Percentiles rank a stretch among this genome's conserved stretches.
These are phyloP conservation scores for Spondyliosoma cantharus DNA, from an alignment of 2,797 vertebrate species.

Conservation along the genomic window DNA sequence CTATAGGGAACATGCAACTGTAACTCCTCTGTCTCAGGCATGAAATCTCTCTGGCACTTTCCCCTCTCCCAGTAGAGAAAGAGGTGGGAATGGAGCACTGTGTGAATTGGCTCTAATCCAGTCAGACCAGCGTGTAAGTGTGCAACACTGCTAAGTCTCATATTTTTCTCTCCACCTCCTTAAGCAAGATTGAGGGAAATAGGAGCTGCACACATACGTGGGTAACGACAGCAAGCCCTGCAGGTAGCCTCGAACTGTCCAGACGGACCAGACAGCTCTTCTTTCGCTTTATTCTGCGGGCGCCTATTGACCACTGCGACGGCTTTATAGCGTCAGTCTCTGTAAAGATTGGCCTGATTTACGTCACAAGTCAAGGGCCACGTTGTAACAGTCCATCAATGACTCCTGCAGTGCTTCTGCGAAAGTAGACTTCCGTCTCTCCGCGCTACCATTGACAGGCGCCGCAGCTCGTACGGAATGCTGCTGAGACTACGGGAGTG, in stretches of 20 bases:
- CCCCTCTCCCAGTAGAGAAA: constrained; percentile 59
- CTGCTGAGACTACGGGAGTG: constrained; percentile 46
- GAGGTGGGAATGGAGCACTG: constrained; percentile 59
- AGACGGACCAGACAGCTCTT: constrained; percentile 20
- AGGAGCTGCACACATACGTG: constrained; percentile 43
- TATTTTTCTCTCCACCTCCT: constrained; percentile 46
- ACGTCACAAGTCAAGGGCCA: constrained; percentile 59
- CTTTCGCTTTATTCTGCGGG: constrained; percentile 16
- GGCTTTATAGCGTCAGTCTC: constrained; percentile 40
- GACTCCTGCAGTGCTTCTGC: constrained; percentile 52
- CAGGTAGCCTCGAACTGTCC: constrained; percentile 24
- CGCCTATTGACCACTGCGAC: constrained; percentile 38
- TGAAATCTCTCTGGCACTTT: constrained; percentile 79
- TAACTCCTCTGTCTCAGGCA: constrained; percentile 77
- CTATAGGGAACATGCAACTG: constrained; percentile 72
- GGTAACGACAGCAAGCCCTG: constrained; percentile 32
- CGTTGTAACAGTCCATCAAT: constrained; percentile 60
- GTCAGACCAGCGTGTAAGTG: constrained; percentile 69
- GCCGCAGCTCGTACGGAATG: constrained; percentile 46
- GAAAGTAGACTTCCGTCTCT: constrained; percentile 54
- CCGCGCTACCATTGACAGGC: constrained; percentile 40
- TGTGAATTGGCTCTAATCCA: constrained; percentile 78
- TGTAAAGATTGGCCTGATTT: constrained; percentile 68
- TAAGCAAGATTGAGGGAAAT: constrained; percentile 54
- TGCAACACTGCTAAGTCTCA: constrained; percentile 63